Evolutionary conservation across 2,797 vertebrate species (phyloP).

Genomic region (Siniperca undulata): DNA sequence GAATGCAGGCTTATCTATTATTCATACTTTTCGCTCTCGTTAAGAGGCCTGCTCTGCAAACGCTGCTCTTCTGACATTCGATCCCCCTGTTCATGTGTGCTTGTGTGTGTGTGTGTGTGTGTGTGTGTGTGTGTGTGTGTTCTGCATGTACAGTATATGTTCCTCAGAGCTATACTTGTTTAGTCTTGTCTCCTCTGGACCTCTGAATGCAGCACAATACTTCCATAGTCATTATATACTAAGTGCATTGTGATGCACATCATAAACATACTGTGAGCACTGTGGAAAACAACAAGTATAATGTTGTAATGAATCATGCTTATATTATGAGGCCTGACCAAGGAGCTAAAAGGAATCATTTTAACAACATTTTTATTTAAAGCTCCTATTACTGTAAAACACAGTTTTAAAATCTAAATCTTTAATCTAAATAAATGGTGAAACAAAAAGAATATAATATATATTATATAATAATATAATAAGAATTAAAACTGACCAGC

Average conservation of each 20-base stretch:
- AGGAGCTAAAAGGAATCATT: neutral
- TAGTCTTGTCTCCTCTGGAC: constrained; percentile 41
- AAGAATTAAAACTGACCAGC: neutral
- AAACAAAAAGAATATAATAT: neutral
- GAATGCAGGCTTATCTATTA: constrained; percentile 74
- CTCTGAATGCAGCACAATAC: constrained; percentile 34
- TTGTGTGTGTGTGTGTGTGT: constrained; percentile 27
- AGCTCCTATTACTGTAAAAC: neutral
- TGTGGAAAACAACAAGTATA: constrained; percentile 5
- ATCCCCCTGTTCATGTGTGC: constrained; percentile 40
- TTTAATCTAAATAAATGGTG: neutral
- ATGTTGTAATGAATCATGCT: constrained; percentile 2
- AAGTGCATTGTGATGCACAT: constrained; percentile 27
- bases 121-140: constrained; percentile 28
- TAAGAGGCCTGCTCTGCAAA: constrained; percentile 62
- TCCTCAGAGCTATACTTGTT: constrained; percentile 47
- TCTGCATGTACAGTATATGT: constrained; percentile 34
- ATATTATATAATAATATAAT: no score
- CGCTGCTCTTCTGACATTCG: constrained; percentile 58
- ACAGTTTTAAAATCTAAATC: neutral
- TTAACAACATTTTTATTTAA: neutral
- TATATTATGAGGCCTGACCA: neutral
- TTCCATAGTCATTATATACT: constrained; percentile 38
- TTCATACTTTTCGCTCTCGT: constrained; percentile 68
- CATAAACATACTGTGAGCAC: constrained; percentile 16